Evolutionary conservation across 2,113 vertebrate genomes (phyloP).

Genomic region (Dasyornis broadbenti): DNA sequence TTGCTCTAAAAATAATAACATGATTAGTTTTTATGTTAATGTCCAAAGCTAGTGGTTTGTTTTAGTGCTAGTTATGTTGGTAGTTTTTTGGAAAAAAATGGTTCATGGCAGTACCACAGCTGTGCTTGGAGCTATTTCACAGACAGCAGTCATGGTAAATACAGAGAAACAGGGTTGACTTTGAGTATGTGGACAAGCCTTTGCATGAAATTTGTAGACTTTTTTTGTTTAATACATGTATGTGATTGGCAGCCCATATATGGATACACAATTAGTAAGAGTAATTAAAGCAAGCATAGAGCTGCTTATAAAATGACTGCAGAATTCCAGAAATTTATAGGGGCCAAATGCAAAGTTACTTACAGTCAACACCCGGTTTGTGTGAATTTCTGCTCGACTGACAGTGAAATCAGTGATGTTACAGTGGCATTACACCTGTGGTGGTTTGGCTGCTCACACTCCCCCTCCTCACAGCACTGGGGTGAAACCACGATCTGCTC

Average conservation of each 20-base stretch:
- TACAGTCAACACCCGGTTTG: background rate
- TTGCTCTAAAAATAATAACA: background rate
- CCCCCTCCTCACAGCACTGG: background rate
- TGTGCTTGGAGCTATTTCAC: background rate
- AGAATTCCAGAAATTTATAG: background rate
- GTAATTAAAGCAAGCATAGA: background rate
- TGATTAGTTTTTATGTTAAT: background rate
- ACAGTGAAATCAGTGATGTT: background rate
- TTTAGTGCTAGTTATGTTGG: background rate
- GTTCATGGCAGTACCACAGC: background rate
- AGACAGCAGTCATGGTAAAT: background rate
- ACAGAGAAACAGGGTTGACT: background rate
- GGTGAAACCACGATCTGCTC: background rate
- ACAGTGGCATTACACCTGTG: background rate
- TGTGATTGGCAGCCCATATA: background rate
- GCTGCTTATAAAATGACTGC: background rate
- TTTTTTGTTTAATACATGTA: background rate
- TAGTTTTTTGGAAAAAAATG: background rate
- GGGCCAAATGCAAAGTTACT: background rate
- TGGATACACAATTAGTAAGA: background rate
- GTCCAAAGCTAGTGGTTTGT: background rate
- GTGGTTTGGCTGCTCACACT: background rate
- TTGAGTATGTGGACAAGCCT: background rate
- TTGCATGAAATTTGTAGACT: background rate
- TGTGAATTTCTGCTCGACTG: background rate